These are phyloP conservation scores for Macroglossus sobrinus DNA, from an alignment of 2,113 vertebrate genomes.

Conservation along the genomic window DNA sequence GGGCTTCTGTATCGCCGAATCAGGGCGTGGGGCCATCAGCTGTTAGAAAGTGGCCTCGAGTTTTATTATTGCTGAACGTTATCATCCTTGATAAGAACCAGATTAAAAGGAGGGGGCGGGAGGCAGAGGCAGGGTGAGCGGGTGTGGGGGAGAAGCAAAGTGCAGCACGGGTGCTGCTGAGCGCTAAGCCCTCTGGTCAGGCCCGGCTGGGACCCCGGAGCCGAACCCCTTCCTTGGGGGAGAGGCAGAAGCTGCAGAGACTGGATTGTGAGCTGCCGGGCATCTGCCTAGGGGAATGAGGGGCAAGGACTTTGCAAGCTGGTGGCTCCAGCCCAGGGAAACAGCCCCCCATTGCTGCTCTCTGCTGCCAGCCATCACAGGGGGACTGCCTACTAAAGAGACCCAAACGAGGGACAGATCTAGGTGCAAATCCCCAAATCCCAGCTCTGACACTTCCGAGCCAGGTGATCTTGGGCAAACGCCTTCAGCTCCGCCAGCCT, in stretches of 20 bases:
- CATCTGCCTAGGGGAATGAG: not conserved
- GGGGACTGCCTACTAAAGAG: not conserved
- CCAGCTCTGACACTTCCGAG: not conserved
- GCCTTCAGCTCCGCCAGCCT: not conserved
- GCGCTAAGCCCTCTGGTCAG: conserved; percentile 13
- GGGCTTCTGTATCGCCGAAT: conserved; percentile 59
- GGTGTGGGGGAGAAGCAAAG: conserved; percentile 40
- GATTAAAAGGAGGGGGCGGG: conserved; percentile 76
- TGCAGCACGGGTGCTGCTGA: conserved; percentile 6
- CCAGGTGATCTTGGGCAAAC: not conserved
- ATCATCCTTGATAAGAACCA: conserved; percentile 82
- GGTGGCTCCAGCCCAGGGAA: not conserved
- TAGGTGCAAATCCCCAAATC: not conserved
- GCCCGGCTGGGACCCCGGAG: not conserved
- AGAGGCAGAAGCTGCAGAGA: not conserved
- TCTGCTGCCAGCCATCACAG: fast-evolving
- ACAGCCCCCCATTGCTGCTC: not conserved
- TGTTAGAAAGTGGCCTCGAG: conserved; percentile 81
- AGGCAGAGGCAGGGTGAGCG: conserved; percentile 15
- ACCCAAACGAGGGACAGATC: not conserved
- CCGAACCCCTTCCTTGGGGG: not conserved
- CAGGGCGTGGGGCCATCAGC: conserved; percentile 84
- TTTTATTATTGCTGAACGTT: conserved; percentile 82
- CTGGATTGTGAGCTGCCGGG: not conserved
- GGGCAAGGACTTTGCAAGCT: not conserved